A percentile compares a stretch with the other conserved stretches of the same genome.
These are phyloP conservation scores for Dicrostonyx torquatus DNA, from an alignment of 2,797 vertebrate species.

Conservation along the genomic window DNA sequence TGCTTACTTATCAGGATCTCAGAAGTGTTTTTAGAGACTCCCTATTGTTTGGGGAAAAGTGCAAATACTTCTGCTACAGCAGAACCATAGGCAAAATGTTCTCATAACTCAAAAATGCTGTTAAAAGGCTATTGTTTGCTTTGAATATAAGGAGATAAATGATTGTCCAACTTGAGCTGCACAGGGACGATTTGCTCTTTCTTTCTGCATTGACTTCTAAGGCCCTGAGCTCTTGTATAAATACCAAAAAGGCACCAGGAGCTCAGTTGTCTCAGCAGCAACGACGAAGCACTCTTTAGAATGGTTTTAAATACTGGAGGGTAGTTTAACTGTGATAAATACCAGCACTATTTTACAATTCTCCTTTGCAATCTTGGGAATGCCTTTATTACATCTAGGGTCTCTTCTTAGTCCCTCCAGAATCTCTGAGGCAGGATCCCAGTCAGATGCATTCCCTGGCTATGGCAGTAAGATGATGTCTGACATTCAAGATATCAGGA, in stretches of 20 bases:
- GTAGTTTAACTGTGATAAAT: slow-evolving; percentile 53
- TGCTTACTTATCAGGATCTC: neutral
- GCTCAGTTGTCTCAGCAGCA: neutral
- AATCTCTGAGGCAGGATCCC: slow-evolving; percentile 6
- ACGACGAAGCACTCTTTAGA: slow-evolving; percentile 26
- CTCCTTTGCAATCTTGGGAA: neutral
- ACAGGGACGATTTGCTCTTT: slow-evolving; percentile 51
- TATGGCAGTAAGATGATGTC: neutral
- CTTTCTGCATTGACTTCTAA: slow-evolving; percentile 17
- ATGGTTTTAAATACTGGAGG: slow-evolving; percentile 33
- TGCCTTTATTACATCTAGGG: slow-evolving; percentile 49
- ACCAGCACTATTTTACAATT: slow-evolving; percentile 57
- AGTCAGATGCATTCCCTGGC: slow-evolving; percentile 24
- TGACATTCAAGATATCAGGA: slow-evolving; percentile 57
- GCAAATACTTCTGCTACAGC: slow-evolving; percentile 10
- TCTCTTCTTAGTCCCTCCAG: neutral
- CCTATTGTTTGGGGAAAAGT: slow-evolving; percentile 23
- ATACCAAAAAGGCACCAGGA: slow-evolving; percentile 36
- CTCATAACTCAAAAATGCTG: slow-evolving; percentile 28
- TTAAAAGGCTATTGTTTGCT: slow-evolving; percentile 53
- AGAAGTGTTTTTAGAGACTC: slow-evolving; percentile 13
- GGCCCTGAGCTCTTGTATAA: slow-evolving; percentile 27
- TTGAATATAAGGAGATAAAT: slow-evolving; percentile 55
- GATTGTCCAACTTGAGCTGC: slow-evolving; percentile 31
- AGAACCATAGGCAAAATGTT: slow-evolving; percentile 18